Percentiles rank a stretch among this genome's conserved stretches.
phyloP scores from a whole-genome alignment of 2,797 vertebrate genomes.

The Microtus californicus region DNA sequence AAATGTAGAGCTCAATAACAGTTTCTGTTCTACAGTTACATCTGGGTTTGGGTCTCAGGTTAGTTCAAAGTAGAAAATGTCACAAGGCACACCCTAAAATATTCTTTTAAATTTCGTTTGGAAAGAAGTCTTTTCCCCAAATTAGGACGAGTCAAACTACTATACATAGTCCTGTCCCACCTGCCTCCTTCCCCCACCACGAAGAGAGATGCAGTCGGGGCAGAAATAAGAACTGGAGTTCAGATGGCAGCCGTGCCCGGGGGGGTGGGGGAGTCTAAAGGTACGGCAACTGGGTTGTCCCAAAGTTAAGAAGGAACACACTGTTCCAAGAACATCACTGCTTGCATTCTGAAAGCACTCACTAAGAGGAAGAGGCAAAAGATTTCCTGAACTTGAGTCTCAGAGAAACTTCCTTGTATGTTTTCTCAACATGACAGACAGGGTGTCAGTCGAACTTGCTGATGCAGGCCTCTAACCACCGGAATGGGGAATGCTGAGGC shows the following conservation, averaged over 20 bases:
- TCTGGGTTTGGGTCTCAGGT: slow-evolving; percentile 30
- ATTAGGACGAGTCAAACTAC: not conserved
- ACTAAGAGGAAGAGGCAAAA: not conserved
- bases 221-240: not conserved
- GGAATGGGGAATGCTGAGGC: not conserved
- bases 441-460: not conserved
- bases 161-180: not conserved
- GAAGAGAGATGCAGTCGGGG: not conserved
- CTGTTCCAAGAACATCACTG: not conserved
- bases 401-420: not conserved
- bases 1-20: no score
- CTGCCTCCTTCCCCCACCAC: no score
- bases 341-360: not conserved
- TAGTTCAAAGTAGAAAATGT: slow-evolving; percentile 26
- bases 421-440: slow-evolving; percentile 25
- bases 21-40: not conserved
- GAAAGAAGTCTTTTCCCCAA: not conserved
- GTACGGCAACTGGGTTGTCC: not conserved
- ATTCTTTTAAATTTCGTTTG: not conserved
- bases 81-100: not conserved
- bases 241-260: not conserved
- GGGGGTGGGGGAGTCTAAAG: slow-evolving; percentile 5
- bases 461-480: not conserved
- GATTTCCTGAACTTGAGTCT: not conserved
- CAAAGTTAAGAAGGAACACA: slow-evolving; percentile 21